Base-by-base conservation (phyloP, 1,140 invertebrate species). In the Brachionus rotundiformis region DNA sequence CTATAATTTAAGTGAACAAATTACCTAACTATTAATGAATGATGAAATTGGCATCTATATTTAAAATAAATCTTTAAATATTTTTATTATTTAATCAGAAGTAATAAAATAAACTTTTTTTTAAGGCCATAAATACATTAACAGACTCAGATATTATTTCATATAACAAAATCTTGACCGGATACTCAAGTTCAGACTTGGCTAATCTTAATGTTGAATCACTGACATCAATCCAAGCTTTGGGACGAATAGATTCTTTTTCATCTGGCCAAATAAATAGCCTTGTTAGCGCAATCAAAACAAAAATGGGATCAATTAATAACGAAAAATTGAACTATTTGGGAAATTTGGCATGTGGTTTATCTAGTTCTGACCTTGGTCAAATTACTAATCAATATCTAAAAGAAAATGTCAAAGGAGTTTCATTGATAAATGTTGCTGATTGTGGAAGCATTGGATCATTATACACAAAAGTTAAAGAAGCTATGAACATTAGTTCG, bases 281-380 rank as follows among this genome's bases (percentile, higher is more conserved):
- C 4, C 7, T 68, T 11, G 29, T 63, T 5, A 31, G 2, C 16
- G 61, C 61, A 0, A 5, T 68, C 33, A 36, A 68, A 36, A 23
- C 1, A 2, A 54, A 68, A 41, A 16, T 33, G 2, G 63, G 63
- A 36, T 1, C 13, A 33, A 68, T 68, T 7, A n/a, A 33, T 19
- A 36, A 31, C 36, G 63, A 33, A 13, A 68, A 68, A 68, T 68
- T 68, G 13, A 33, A 19, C 16, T 33, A 33, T 19, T 19, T 68
- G 13, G 63, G 63, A 47, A 73, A 73, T 13, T 25, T 73, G 19
- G 68, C 25, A 13, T 73, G 68, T 73, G 68, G 68, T n/a, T 25
- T 73, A 44, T 27, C 36, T 13, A 39, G 41, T 13, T 19, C 68
- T 16, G 19, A 73, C 19, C 6, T 73, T 7, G 16, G 23, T 47